phyloP scores from a whole-genome alignment of 2,797 vertebrate genomes.

The Holocentrus rufus region DNA sequence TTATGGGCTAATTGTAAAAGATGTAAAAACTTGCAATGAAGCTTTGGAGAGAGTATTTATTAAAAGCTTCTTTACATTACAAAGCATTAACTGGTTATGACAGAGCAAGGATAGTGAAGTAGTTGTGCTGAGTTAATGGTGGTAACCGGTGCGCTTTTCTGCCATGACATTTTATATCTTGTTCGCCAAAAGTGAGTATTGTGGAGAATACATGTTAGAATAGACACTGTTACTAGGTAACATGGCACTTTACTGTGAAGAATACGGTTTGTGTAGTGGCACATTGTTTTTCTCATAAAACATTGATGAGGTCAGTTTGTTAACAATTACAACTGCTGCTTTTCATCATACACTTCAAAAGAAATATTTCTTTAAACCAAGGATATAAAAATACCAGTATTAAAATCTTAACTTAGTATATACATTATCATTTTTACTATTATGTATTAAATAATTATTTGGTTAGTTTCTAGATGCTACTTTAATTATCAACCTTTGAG shows the following conservation, averaged over 20 bases:
- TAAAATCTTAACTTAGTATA: constrained; percentile 97
- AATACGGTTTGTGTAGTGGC: constrained; percentile 50
- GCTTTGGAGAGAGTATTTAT: constrained; percentile 72
- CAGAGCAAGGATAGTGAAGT: constrained; percentile 52
- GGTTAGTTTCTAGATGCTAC: constrained; percentile 89
- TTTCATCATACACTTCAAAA: constrained; percentile 70
- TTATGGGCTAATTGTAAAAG: background rate
- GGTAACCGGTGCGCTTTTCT: constrained; percentile 31
- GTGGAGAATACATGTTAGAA: constrained; percentile 48
- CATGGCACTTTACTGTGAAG: constrained; percentile 64
- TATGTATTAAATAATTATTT: constrained; percentile 92
- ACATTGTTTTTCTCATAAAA: constrained; percentile 69
- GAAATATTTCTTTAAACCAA: constrained; percentile 81
- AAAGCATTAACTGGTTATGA: constrained; percentile 72
- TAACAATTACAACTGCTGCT: constrained; percentile 65
- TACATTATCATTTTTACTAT: constrained; percentile 94
- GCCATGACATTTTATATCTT: constrained; percentile 44
- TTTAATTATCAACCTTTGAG: constrained; percentile 75
- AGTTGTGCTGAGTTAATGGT: constrained; percentile 60
- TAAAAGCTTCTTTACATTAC: constrained; percentile 76
- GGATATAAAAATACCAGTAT: constrained; percentile 95
- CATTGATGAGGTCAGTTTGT: constrained; percentile 67
- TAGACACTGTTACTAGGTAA: constrained; percentile 49
- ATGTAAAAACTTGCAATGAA: background rate
- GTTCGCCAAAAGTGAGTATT: constrained; percentile 54